Base-by-base conservation (phyloP, 2,113 vertebrate genomes). In the Onychorhynchus coronatus region DNA sequence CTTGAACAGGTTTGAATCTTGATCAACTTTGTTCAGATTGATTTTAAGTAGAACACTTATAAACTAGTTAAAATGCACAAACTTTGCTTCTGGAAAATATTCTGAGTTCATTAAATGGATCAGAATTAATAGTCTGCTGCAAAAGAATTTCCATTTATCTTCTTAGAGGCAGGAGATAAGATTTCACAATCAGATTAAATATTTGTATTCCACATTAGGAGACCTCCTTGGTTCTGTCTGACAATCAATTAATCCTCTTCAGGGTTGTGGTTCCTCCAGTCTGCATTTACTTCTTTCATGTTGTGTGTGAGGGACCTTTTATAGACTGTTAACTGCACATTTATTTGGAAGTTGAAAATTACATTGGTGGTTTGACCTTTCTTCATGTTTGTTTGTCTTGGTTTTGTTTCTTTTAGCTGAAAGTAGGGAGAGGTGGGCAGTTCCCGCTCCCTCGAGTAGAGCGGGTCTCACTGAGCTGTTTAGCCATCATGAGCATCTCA, bases 131-230 rank as follows among this genome's bases (percentile, higher is more conserved):
- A 88, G 67, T 84, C 81, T 78, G 65, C 61, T 81, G 71, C 58
- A 82, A 61, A 75, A 93, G 65, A 91, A 91, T 96, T 94, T 89
- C 83, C 11, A 4, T 88, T 97, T 94, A 96, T 92, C 88, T 94
- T 91, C 88, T 95, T 93, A 91, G 81, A 92, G 77, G 37, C 61
- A 47, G 35, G 58, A 95, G 93, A 89, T 95, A 94, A 96, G 94
- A 90, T 96, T 96, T 96, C 90, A 93, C 86, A 86, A 91, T 96
- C 80, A 91, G 94, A 94, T 95, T 94, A 95, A 96, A 95, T 95
- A 63, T 94, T 92, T 95, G 88, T 92, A 42, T 91, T 89, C 71
- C 81, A 63, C 72, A 61, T 89, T 61, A 81, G 83, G 74, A 93
- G 88, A 95, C 95, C 85, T 89, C 67, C 88, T 81, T 0, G 0